These are phyloP conservation scores for Camptogramma bilineatum DNA, from an alignment of 2,888 invertebrate species.

Conservation along the genomic window DNA sequence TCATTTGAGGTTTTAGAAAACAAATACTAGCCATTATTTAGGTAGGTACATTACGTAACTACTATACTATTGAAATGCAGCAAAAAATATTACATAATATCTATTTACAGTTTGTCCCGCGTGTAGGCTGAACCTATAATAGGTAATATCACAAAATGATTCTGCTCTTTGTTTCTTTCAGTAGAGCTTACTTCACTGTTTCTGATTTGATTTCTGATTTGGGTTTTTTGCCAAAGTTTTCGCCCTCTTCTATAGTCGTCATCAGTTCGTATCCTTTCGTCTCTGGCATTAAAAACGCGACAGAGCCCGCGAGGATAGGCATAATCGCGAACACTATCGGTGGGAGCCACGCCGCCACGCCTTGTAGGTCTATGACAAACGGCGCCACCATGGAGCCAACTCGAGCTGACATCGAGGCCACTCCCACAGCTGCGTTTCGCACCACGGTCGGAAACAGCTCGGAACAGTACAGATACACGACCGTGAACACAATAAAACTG, in stretches of 20 bases:
- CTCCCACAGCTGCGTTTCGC: slow-evolving; percentile 93
- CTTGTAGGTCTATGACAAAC: slow-evolving; percentile 88
- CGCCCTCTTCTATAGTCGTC: slow-evolving; percentile 93
- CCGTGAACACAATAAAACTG: slow-evolving; percentile 93
- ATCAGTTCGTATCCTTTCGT: slow-evolving; percentile 91
- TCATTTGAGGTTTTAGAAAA: not conserved
- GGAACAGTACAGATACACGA: slow-evolving; percentile 93
- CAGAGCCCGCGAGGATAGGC: slow-evolving; percentile 85
- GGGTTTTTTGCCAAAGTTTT: slow-evolving; percentile 77
- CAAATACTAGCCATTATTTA: not conserved
- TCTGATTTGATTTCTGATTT: slow-evolving; percentile 21
- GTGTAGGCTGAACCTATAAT: not conserved
- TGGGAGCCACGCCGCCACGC: slow-evolving; percentile 85
- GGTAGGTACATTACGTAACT: too few relatives aligned
- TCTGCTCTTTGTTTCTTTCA: not conserved
- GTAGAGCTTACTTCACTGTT: slow-evolving; percentile 7
- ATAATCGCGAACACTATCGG: slow-evolving; percentile 89
- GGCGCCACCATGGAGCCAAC: slow-evolving; percentile 95
- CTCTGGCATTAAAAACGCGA: slow-evolving; percentile 89
- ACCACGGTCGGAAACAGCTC: slow-evolving; percentile 96
- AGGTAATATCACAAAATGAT: slow-evolving; percentile 7
- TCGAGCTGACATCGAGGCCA: slow-evolving; percentile 95
- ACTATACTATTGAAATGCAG: too few relatives aligned
- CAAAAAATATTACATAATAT: not conserved
- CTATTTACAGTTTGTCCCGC: not conserved